Evolutionary conservation across 2,888 invertebrate species (phyloP).

Genomic region (Eilema depressum): DNA sequence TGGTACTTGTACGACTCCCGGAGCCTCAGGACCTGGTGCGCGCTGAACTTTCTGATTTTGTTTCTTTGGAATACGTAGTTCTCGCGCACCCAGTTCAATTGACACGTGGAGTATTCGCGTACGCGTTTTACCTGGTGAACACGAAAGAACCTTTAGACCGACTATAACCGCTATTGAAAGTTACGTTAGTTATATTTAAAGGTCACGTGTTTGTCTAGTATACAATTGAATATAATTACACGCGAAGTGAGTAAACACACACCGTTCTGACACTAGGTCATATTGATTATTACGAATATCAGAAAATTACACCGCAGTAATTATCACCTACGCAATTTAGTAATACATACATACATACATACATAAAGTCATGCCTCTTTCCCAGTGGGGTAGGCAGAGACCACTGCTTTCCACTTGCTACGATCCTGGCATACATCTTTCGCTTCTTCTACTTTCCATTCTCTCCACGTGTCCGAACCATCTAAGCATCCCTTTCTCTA

Average conservation of each 20-base stretch:
- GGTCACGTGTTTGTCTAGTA: not conserved
- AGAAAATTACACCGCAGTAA: not conserved
- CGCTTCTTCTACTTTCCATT: no score
- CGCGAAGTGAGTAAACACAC: not conserved
- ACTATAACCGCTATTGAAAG: not conserved
- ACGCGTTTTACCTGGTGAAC: constrained; percentile 93
- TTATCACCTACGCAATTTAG: constrained; percentile 17
- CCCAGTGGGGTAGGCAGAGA: no score
- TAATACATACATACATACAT: no score
- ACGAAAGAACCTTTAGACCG: not conserved
- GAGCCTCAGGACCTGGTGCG: constrained; percentile 95
- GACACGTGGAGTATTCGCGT: constrained; percentile 96
- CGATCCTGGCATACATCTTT: no score
- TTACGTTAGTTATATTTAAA: constrained; percentile 2
- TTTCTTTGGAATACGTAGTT: constrained; percentile 98
- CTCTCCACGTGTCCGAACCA: no score
- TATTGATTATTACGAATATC: constrained; percentile 1
- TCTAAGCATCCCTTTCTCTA: no score
- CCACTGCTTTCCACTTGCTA: no score
- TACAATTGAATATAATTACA: not conserved
- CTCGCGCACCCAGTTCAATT: constrained; percentile 97
- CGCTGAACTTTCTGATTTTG: constrained; percentile 97
- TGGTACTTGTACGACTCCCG: constrained; percentile 98
- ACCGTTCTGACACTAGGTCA: constrained; percentile 10
- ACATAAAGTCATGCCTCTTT: no score